Evolutionary conservation across 2,888 invertebrate genomes (phyloP).

Genomic region (Chouioia cunea): DNA sequence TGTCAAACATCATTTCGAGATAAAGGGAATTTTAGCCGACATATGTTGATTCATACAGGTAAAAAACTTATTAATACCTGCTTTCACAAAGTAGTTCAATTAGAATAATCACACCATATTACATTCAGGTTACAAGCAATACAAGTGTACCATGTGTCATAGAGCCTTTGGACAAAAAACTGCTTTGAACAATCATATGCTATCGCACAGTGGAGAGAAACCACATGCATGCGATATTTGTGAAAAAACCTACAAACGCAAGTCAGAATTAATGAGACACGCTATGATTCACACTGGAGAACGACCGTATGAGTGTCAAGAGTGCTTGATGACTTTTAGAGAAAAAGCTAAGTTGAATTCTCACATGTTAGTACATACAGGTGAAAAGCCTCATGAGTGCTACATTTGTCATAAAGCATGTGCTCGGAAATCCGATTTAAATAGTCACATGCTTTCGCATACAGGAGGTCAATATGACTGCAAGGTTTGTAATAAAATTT

Average conservation of each 20-base stretch:
- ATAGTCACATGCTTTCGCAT: slow-evolving; percentile 65
- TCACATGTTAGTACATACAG: slow-evolving; percentile 65
- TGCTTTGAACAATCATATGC: slow-evolving; percentile 64
- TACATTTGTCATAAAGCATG: slow-evolving; percentile 65
- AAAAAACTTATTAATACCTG: too few species aligned
- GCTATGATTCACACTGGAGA: slow-evolving; percentile 66
- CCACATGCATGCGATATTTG: slow-evolving; percentile 64
- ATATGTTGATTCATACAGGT: slow-evolving; percentile 56
- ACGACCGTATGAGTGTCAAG: slow-evolving; percentile 65
- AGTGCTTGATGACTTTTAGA: slow-evolving; percentile 65
- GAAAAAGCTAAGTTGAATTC: slow-evolving; percentile 65
- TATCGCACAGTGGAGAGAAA: slow-evolving; percentile 63
- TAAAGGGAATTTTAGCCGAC: slow-evolving; percentile 57
- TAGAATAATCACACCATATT: slow-evolving; percentile 56
- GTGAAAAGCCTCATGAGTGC: slow-evolving; percentile 65
- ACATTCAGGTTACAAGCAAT: slow-evolving; percentile 59
- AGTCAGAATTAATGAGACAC: slow-evolving; percentile 63
- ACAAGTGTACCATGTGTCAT: slow-evolving; percentile 62
- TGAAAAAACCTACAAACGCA: slow-evolving; percentile 64
- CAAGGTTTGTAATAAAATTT: slow-evolving; percentile 65
- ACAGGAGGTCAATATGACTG: slow-evolving; percentile 66
- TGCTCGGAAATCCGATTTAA: slow-evolving; percentile 64
- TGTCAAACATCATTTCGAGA: slow-evolving; percentile 58
- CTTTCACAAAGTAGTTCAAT: slow-evolving; percentile 59
- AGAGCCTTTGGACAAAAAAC: slow-evolving; percentile 61